Evolutionary conservation across 2,797 vertebrate species (phyloP).

Genomic region (Apodemus agrarius): DNA sequence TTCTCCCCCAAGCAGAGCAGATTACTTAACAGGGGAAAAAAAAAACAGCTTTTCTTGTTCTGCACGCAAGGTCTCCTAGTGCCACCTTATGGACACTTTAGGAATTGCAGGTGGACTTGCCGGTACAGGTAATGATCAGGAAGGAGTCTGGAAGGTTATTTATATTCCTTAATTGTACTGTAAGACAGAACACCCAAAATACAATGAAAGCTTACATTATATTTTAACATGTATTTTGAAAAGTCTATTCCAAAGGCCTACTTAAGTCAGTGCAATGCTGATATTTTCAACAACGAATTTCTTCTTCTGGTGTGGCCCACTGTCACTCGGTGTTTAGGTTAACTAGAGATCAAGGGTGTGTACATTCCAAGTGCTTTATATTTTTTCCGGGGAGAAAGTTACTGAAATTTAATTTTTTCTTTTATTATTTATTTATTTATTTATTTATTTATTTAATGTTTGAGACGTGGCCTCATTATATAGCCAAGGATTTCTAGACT

Average conservation of each 20-base stretch:
- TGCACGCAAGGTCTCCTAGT: slow-evolving; percentile 4
- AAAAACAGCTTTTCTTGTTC: neutral
- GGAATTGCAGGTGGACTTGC: slow-evolving; percentile 54
- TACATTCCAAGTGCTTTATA: neutral
- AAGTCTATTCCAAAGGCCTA: neutral
- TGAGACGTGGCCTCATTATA: neutral
- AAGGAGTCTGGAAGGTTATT: slow-evolving; percentile 33
- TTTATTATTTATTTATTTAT: neutral
- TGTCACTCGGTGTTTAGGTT: neutral
- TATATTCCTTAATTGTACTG: neutral
- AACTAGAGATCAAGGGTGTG: neutral
- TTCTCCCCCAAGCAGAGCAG: neutral
- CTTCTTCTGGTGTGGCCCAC: neutral
- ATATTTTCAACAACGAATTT: neutral
- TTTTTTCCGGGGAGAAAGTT: neutral
- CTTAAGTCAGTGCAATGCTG: neutral
- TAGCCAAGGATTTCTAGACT: neutral
- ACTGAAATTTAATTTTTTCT: neutral
- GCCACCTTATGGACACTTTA: slow-evolving; percentile 74
- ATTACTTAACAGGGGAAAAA: neutral
- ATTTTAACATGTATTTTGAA: neutral
- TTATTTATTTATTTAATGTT: neutral
- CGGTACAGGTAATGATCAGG: neutral
- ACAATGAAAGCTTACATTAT: neutral
- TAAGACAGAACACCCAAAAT: neutral